These are phyloP conservation scores for Phocides pigmalion DNA, from an alignment of 1,140 invertebrate genomes.

Conservation along the genomic window DNA sequence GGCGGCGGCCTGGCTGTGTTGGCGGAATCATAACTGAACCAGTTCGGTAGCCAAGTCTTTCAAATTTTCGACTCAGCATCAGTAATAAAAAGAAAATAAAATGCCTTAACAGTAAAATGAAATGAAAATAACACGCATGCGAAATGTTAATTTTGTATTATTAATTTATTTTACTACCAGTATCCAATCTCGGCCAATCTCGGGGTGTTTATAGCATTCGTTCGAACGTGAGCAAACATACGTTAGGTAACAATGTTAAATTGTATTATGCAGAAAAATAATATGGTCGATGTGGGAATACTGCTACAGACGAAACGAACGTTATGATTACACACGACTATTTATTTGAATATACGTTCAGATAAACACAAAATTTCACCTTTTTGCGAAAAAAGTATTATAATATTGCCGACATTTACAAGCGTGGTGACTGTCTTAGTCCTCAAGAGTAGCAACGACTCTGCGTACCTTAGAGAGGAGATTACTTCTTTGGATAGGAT, in stretches of 20 bases:
- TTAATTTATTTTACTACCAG: slow-evolving; percentile 24
- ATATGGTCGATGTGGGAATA: not conserved
- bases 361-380: too few relatives aligned
- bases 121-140: slow-evolving; percentile 30
- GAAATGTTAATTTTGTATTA: slow-evolving; percentile 30
- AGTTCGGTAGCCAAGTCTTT: slow-evolving; percentile 70
- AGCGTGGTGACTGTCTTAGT: too few relatives aligned
- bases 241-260: slow-evolving; percentile 5
- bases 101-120: slow-evolving; percentile 46
- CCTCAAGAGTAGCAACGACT: too few relatives aligned
- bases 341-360: too few relatives aligned
- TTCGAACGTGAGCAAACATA: slow-evolving; percentile 11
- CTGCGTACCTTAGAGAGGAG: too few relatives aligned
- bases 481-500: too few relatives aligned
- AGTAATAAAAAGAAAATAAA: slow-evolving; percentile 77
- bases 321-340: too few relatives aligned
- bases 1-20: slow-evolving; percentile 59
- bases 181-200: slow-evolving; percentile 26
- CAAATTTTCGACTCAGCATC: slow-evolving; percentile 61
- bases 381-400: too few relatives aligned
- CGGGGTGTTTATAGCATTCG: slow-evolving; percentile 11
- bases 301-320: too few relatives aligned
- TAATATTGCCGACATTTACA: too few relatives aligned
- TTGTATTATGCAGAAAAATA: not conserved
- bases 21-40: slow-evolving; percentile 65